Conservation (phyloP, 2,797 vertebrate species). For the Gallinago nigripennis region DNA sequence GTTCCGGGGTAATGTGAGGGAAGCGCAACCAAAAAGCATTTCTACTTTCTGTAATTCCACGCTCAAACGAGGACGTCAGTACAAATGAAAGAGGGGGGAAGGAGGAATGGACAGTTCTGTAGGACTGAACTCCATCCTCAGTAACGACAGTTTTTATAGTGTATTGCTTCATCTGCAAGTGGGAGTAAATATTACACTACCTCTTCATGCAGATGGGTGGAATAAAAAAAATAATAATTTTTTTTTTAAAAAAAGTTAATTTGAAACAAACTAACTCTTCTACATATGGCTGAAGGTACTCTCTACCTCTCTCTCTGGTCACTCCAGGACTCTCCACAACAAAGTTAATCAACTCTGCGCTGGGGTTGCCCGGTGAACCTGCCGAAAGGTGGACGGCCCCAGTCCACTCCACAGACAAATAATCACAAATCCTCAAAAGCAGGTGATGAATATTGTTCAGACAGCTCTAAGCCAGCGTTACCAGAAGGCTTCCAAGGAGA, state of each 20-base stretch:
- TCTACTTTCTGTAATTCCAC: not conserved
- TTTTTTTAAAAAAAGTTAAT: not conserved
- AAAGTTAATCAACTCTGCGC: not conserved
- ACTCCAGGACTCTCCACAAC: not conserved
- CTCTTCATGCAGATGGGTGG: not conserved
- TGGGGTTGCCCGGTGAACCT: not conserved
- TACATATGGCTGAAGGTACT: not conserved
- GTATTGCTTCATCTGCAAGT: constrained; percentile 25
- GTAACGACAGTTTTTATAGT: not conserved
- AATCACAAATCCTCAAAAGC: constrained; percentile 1
- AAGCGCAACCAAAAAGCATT: not conserved
- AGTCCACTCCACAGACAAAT: not conserved
- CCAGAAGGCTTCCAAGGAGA: constrained; percentile 49
- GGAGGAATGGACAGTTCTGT: not conserved
- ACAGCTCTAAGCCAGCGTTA: constrained; percentile 37
- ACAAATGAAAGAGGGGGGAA: not conserved
- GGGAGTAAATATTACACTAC: constrained; percentile 39
- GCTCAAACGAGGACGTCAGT: not conserved
- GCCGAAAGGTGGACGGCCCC: constrained; percentile 18
- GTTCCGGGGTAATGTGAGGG: not conserved
- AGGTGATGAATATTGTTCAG: constrained; percentile 35
- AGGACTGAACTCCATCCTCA: not conserved
- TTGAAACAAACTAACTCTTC: constrained; percentile 31
- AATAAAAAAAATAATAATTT: not conserved
- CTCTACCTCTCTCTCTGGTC: not conserved